Base-by-base conservation (phyloP, 2,113 vertebrate genomes). In the Benthochromis sp. region DNA sequence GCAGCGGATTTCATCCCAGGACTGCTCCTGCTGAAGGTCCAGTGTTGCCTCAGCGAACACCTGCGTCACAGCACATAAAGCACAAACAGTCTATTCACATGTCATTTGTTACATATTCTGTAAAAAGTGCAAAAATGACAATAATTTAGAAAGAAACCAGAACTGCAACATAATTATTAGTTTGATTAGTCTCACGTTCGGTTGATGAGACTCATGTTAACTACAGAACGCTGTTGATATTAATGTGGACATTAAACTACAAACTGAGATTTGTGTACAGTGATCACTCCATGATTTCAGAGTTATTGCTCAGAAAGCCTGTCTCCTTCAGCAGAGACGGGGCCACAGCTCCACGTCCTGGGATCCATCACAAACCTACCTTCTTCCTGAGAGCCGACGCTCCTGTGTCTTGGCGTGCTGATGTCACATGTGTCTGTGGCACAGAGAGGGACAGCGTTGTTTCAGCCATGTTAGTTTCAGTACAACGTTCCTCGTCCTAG, bases 11-110 rank as follows among this genome's bases (percentile, higher is more conserved):
- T 98, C 98, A 89, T 98, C 97, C 95, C 98, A 99, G 9, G 98
- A 97, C 85, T 98, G 98, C 50, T 97, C 96, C 95, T 99, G 98
- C 94, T 99, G 98, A 71, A 97, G 96, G 89, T 99, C 98, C 94
- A 99, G 83, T 4, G 91, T 88, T 4, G 96, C 95, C 66, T 98
- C 98, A 19, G 96, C 93, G 45, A 93, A 92, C 55, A 95, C 84
- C 98, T 99, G 95, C 29, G 81, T 71, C 90, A 92, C 81, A 24
- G 80, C 82, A 92, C 63, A 76, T 88, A 3, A 29, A 71, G 9
- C 24, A 69, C 36, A 57, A 4, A 10, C 27, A 21, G 55, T 2
- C 43, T 13, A 1, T 9, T 40, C 11, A 7, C 10, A 17, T 55
- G 13, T 1, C 7, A 76, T 8, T 34, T 34, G 31, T 40, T 31